Conservation (phyloP, 2,797 vertebrate genomes). For the Ceyx erithaca region DNA sequence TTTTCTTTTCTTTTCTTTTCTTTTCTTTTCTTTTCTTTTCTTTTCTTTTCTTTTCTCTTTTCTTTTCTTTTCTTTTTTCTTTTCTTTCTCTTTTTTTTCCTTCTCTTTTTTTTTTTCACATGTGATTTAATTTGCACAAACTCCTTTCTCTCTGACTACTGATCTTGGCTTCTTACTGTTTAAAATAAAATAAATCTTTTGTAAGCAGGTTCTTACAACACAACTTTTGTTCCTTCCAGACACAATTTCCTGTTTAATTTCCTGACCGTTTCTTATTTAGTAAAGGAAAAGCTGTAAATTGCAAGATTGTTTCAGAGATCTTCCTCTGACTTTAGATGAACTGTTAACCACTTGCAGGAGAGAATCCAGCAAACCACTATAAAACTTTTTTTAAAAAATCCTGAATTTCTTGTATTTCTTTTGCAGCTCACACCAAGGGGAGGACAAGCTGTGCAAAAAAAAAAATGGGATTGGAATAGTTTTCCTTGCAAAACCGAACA, state of each 20-base stretch:
- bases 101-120: not conserved
- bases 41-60: too few species aligned
- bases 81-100: too few species aligned
- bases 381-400: not conserved
- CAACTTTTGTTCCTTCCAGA: conserved; percentile 64
- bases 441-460: not conserved
- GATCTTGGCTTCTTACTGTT: conserved; percentile 47
- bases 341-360: not conserved
- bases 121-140: conserved; percentile 38
- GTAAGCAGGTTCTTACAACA: conserved; percentile 33
- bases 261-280: conserved; percentile 48
- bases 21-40: too few species aligned
- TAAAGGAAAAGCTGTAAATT: conserved; percentile 60
- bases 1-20: too few species aligned
- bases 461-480: rapidly evolving
- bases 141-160: conserved; percentile 26
- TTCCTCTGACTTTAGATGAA: conserved; percentile 37
- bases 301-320: conserved; percentile 27
- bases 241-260: conserved; percentile 71
- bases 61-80: too few species aligned
- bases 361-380: not conserved
- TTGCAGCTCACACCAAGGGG: rapidly evolving
- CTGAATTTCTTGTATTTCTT: not conserved
- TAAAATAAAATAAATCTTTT: conserved; percentile 53
- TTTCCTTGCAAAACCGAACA: not conserved